Evolutionary conservation across 2,888 invertebrate species (phyloP), one percentile per base, ranked within the genome.

Genomic region (Alsophila aescularia): DNA sequence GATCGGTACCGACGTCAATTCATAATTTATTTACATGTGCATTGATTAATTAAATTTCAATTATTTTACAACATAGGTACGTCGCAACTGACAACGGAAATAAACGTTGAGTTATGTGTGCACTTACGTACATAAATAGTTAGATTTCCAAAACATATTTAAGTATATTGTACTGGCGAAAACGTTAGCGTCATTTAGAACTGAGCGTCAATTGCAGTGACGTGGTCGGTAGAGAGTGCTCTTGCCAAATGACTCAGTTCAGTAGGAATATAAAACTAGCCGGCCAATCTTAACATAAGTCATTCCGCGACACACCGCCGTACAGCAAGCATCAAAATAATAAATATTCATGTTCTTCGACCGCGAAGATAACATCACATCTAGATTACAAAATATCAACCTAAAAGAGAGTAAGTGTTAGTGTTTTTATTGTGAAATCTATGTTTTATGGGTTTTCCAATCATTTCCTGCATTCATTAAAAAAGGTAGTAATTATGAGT

Each of bases 171-270:
- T 40, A 34, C 47, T 40, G 43, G 34, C 13, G 45, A 52, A 52
- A 65, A 60, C 65, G 57, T 60, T 70, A 69, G 72, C 87, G 86
- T 87, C 85, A 87, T 71, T 70, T 63, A 52, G 21, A 41, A 69
- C 64, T 68, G 66, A 61, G 76, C 89, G 87, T 88, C 87, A 87
- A 75, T 60, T 41, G 62, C 47, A 69, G 71, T 89, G 88, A 89
- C 89, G 89, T 80, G 71, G 69, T 65, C 70, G 56, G 67, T 73
- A 71, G 69, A 77, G 77, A 77, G 74, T 68, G 70, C 77, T 81
- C 79, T 74, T 86, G 88, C 89, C 89, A 89, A 89, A 76, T 81
- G 87, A 88, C 63, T 87, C 89, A 87, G 72, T 59, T 44, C 89
- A 87, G 72, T 59, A 44, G 62, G 70, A 67, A 82, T 90, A 90